These are phyloP conservation scores for Campylorhamphus procurvoides DNA, from an alignment of 2,113 vertebrate species.

Conservation along the genomic window DNA sequence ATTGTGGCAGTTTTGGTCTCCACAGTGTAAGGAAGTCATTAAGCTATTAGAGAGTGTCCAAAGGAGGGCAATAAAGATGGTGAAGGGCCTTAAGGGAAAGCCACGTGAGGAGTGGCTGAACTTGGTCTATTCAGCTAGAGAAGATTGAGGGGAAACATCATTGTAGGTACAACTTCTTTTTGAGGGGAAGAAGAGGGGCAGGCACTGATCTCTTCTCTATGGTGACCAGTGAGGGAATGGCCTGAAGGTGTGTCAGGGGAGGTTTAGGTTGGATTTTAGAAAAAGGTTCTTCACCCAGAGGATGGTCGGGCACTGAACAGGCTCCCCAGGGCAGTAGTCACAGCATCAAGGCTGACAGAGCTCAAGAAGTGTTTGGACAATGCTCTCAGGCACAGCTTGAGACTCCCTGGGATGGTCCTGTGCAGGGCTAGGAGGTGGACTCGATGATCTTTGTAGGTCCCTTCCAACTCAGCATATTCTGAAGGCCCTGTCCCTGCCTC, in stretches of 20 bases:
- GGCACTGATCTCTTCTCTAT: not conserved
- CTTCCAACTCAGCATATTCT: not conserved
- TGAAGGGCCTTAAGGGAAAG: not conserved
- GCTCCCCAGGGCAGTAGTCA: not conserved
- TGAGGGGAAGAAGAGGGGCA: not conserved
- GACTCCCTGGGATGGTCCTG: not conserved
- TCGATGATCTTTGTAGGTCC: not conserved
- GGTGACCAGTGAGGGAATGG: not conserved
- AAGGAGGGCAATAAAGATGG: not conserved
- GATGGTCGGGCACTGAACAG: not conserved
- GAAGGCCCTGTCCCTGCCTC: not conserved
- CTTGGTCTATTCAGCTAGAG: not conserved
- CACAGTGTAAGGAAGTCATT: not conserved
- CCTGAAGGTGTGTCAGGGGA: not conserved
- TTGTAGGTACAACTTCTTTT: not conserved
- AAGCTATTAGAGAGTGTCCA: not conserved
- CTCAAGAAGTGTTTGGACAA: not conserved
- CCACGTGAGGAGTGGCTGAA: not conserved
- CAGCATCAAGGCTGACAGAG: not conserved
- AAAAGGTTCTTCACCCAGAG: not conserved
- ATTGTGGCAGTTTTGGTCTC: not conserved
- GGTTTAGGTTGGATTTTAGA: not conserved
- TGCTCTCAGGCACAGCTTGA: not conserved
- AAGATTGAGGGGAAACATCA: not conserved
- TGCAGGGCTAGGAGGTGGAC: not conserved